These are phyloP conservation scores for Desmophyllum pertusum DNA, from an alignment of 92 coral and sea anemone species.

Conservation along the genomic window DNA sequence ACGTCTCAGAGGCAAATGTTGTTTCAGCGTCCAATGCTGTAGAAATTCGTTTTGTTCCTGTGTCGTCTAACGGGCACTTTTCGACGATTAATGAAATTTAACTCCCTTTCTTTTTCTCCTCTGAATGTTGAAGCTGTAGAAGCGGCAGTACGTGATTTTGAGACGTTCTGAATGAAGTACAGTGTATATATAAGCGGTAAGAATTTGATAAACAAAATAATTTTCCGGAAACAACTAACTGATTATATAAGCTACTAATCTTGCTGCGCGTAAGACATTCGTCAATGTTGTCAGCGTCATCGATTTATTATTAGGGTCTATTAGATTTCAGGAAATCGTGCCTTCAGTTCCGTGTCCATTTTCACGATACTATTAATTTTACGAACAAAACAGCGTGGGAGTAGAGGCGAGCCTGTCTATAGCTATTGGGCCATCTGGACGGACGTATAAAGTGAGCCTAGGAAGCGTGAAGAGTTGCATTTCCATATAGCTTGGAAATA, in stretches of 20 bases:
- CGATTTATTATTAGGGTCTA: not conserved
- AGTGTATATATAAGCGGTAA: not conserved
- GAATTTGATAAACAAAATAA: not conserved
- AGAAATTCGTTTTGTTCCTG: not conserved
- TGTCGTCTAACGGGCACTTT: not conserved
- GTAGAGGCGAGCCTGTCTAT: no score
- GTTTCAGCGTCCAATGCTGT: not conserved
- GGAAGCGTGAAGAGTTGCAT: no score
- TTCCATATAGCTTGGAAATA: not conserved
- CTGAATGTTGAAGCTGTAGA: no score
- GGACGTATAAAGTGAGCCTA: no score
- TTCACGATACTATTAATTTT: no score
- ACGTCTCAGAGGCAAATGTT: not conserved
- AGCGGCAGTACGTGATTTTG: no score
- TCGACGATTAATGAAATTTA: not conserved
- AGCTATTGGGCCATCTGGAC: not conserved
- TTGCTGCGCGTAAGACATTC: not conserved
- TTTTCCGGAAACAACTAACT: not conserved
- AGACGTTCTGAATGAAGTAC: not conserved
- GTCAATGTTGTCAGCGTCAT: not conserved
- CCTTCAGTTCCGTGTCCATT: not conserved
- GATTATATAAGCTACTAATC: not conserved
- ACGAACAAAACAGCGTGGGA: not conserved
- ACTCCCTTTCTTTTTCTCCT: no score
- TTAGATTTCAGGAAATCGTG: not conserved